A percentile compares a stretch with the other conserved stretches of the same genome.
Evolutionary conservation across 2,888 invertebrate genomes (phyloP).

Genomic region (Thalpophila matura): DNA sequence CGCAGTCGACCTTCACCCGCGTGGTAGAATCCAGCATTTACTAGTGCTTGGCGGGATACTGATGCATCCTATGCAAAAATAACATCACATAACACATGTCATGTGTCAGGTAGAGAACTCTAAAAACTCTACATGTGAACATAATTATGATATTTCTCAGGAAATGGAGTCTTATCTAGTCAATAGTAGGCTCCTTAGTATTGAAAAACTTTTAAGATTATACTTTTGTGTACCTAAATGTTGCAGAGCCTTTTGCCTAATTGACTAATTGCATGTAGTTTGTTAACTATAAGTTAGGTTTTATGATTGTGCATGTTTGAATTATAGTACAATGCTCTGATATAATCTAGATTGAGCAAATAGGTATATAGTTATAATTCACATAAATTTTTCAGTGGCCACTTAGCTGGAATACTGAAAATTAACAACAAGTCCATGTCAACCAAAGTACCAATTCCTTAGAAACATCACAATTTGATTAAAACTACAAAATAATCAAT

Average conservation of each 20-base stretch:
- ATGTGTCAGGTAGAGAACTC: too few species aligned
- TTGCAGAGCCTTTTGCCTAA: too few species aligned
- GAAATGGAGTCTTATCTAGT: neutral
- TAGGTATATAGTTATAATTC: too few species aligned
- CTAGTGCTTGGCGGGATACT: conserved; percentile 93
- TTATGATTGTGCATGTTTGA: too few species aligned
- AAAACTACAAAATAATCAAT: neutral
- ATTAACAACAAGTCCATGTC: neutral
- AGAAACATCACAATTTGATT: conserved; percentile 1
- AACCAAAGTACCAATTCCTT: neutral
- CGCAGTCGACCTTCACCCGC: conserved; percentile 92
- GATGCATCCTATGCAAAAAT: conserved; percentile 76
- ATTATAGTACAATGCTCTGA: too few species aligned
- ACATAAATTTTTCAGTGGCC: too few species aligned
- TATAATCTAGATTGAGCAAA: too few species aligned
- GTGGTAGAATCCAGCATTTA: conserved; percentile 96
- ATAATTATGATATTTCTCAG: conserved; percentile 3
- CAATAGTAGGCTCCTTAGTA: neutral
- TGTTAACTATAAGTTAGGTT: too few species aligned
- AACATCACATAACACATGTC: neutral
- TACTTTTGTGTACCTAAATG: too few species aligned
- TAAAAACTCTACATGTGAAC: neutral
- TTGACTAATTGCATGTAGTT: too few species aligned
- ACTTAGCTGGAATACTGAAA: neutral
- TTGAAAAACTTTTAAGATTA: neutral